Conservation (phyloP, 2,797 vertebrate species). For the Pseudopleuronectes americanus region DNA sequence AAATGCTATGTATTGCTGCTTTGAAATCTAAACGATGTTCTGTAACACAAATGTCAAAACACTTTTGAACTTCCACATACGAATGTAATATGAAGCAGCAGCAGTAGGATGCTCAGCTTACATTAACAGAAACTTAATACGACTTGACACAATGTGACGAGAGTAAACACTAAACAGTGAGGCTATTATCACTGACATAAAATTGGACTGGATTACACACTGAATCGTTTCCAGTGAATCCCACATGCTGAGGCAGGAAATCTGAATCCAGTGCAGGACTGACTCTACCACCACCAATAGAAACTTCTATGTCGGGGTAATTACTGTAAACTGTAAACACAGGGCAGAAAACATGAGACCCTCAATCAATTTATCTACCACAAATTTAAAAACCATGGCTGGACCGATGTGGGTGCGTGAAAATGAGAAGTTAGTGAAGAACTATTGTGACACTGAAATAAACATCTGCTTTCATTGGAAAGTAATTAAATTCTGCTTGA, state of each 20-base stretch:
- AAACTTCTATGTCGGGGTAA: neutral
- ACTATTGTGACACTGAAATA: no score
- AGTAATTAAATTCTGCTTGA: no score
- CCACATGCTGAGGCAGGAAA: neutral
- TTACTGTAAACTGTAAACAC: neutral
- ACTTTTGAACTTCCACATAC: neutral
- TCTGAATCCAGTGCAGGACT: neutral
- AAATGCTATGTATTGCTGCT: neutral
- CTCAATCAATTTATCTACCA: no score
- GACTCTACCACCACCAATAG: neutral
- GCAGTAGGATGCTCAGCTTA: neutral
- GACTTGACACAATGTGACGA: neutral
- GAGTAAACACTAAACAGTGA: neutral
- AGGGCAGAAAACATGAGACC: neutral
- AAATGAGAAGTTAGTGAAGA: no score
- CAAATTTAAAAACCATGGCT: neutral
- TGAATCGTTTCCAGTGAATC: conserved; percentile 5
- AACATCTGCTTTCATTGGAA: no score
- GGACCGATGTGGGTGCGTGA: neutral
- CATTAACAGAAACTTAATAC: conserved; percentile 4
- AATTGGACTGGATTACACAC: neutral
- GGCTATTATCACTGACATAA: neutral
- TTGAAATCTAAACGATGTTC: neutral
- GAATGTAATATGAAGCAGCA: conserved; percentile 8
- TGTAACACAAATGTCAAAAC: neutral